phyloP scores from a whole-genome alignment of 2,113 vertebrate genomes.

The Tenebrosternarchus preto region DNA sequence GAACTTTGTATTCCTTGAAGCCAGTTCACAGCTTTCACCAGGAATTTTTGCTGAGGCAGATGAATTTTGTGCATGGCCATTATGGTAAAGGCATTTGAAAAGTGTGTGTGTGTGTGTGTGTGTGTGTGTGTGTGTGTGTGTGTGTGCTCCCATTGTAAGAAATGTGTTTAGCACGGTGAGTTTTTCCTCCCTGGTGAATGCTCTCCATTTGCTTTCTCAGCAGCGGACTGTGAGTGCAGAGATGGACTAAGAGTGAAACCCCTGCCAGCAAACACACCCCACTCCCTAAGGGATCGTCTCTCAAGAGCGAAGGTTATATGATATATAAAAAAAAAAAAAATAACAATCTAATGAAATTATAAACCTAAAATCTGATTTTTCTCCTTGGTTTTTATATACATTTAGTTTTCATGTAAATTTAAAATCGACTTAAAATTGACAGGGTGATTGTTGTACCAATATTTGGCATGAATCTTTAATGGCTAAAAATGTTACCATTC shows the following conservation, averaged over 20 bases:
- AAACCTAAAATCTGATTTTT: no score
- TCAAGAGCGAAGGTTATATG: neutral
- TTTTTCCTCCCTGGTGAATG: constrained; percentile 41
- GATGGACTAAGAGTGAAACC: constrained; percentile 46
- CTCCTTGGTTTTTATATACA: no score
- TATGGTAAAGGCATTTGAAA: constrained; percentile 8
- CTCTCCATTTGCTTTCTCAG: constrained; percentile 33
- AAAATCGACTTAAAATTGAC: no score
- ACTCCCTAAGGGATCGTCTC: constrained; percentile 10
- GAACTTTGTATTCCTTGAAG: neutral
- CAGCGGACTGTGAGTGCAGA: neutral
- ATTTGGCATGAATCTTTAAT: neutral
- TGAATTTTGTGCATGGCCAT: neutral
- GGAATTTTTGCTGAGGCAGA: neutral
- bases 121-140: constrained; percentile 25
- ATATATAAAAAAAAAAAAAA: no score
- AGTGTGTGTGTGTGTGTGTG: constrained; percentile 13
- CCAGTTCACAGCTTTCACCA: neutral
- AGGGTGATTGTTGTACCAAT: no score
- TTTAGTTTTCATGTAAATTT: no score
- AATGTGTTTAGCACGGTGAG: constrained; percentile 21
- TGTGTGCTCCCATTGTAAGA: neutral
- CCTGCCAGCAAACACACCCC: constrained; percentile 45
- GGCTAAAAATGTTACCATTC: neutral
- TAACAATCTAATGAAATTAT: no score